Conservation (phyloP, 2,113 vertebrate genomes). For the Amazona vittata region DNA sequence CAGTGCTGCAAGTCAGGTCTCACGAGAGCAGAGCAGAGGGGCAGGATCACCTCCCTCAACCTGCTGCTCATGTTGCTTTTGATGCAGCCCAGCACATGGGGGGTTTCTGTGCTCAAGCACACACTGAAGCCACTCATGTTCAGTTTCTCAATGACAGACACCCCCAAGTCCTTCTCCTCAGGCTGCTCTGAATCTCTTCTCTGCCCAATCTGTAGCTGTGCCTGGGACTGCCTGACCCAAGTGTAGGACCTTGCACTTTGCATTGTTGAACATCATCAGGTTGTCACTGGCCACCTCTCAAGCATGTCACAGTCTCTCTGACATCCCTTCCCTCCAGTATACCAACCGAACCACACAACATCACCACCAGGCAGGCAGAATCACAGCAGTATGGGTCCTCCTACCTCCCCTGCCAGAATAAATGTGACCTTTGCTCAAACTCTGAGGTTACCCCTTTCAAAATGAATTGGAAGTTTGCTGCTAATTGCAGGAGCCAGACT, state of each 20-base stretch:
- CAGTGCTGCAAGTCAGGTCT: neutral
- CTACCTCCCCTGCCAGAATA: neutral
- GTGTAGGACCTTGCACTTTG: neutral
- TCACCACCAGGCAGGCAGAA: neutral
- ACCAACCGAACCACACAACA: neutral
- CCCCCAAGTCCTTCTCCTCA: neutral
- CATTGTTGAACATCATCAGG: neutral
- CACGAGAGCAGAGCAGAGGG: neutral
- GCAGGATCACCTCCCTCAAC: neutral
- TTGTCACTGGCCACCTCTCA: neutral
- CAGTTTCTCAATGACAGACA: neutral
- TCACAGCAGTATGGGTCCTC: neutral
- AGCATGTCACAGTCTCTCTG: neutral
- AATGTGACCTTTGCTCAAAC: neutral
- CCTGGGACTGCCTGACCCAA: neutral
- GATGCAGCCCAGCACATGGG: neutral
- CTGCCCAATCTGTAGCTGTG: neutral
- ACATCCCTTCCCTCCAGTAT: neutral
- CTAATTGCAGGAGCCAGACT: neutral
- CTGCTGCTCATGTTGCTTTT: neutral
- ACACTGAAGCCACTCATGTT: neutral
- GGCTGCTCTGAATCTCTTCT: neutral
- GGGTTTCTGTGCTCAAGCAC: neutral
- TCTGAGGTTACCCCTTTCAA: neutral
- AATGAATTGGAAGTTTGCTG: neutral